These are phyloP conservation scores for Pelochelys cantorii DNA, from an alignment of 2,797 vertebrate genomes.

Conservation along the genomic window DNA sequence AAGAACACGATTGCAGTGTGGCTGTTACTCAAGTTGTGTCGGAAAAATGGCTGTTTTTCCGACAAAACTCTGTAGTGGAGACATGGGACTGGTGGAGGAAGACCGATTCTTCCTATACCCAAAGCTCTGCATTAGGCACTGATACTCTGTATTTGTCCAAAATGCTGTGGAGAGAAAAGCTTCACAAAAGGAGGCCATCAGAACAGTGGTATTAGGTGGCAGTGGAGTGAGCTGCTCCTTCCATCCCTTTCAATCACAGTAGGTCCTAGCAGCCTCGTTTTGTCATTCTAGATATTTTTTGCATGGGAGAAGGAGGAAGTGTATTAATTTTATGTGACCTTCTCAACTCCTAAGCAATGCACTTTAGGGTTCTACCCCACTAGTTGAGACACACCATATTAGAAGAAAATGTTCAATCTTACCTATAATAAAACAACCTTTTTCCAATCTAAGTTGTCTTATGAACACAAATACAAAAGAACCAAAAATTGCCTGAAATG, in stretches of 20 bases:
- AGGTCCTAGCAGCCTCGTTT: background rate
- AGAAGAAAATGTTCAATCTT: background rate
- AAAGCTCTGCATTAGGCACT: background rate
- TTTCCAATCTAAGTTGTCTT: background rate
- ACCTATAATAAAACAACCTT: background rate
- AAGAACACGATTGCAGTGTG: no score
- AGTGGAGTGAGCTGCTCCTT: slow-evolving; percentile 1
- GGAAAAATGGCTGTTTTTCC: no score
- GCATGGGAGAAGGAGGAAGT: slow-evolving; percentile 1
- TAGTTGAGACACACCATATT: background rate
- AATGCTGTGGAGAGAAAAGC: background rate
- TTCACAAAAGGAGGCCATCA: slow-evolving; percentile 13
- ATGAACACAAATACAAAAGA: background rate
- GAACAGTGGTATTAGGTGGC: background rate
- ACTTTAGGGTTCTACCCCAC: background rate
- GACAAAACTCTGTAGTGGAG: no score
- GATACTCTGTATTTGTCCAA: slow-evolving; percentile 1
- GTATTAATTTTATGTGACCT: background rate
- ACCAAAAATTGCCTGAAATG: background rate
- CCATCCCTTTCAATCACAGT: background rate
- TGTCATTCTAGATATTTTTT: slow-evolving; percentile 15
- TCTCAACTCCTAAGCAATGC: background rate
- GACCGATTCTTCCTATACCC: background rate
- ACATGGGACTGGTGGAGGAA: background rate
- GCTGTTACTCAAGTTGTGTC: no score